A percentile compares a stretch with the other conserved stretches of the same genome.
Conservation (phyloP, 2,797 vertebrate species). For the Macrochelys suwanniensis region DNA sequence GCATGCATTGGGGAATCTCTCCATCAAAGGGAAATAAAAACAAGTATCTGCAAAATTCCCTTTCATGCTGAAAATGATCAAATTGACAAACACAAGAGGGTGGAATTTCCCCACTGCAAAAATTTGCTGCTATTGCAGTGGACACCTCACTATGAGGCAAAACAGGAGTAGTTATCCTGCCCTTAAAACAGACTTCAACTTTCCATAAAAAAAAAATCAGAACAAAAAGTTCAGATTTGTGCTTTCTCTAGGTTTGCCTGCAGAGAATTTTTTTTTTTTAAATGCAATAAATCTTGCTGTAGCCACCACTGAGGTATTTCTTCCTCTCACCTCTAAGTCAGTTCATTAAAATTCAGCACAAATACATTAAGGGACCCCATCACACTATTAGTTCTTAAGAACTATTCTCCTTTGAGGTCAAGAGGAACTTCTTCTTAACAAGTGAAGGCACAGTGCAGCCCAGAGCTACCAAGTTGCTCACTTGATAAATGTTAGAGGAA, state of each 20-base stretch:
- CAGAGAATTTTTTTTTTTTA: not conserved
- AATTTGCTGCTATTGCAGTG: not conserved
- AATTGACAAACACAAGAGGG: not conserved
- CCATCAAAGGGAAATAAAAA: not conserved
- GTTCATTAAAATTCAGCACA: not conserved
- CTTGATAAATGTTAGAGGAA: conserved; percentile 27
- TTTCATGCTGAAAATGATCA: not conserved
- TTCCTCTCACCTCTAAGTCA: not conserved
- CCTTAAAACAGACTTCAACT: not conserved
- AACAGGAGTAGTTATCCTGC: not conserved
- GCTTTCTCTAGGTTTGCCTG: not conserved
- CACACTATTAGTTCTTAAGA: conserved; percentile 15
- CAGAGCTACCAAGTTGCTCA: conserved; percentile 6
- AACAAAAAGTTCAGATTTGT: not conserved
- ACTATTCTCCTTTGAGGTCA: conserved; percentile 17
- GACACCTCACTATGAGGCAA: not conserved
- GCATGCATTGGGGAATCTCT: not conserved
- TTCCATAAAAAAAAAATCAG: not conserved
- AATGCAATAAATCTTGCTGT: not conserved
- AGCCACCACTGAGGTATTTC: not conserved
- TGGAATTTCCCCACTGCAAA: not conserved
- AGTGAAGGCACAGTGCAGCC: conserved; percentile 1
- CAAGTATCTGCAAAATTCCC: not conserved
- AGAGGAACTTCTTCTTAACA: conserved; percentile 24
- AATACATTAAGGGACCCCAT: not conserved